Base-by-base conservation (phyloP, 1,140 invertebrate species). In the Leguminivora glycinivorella region DNA sequence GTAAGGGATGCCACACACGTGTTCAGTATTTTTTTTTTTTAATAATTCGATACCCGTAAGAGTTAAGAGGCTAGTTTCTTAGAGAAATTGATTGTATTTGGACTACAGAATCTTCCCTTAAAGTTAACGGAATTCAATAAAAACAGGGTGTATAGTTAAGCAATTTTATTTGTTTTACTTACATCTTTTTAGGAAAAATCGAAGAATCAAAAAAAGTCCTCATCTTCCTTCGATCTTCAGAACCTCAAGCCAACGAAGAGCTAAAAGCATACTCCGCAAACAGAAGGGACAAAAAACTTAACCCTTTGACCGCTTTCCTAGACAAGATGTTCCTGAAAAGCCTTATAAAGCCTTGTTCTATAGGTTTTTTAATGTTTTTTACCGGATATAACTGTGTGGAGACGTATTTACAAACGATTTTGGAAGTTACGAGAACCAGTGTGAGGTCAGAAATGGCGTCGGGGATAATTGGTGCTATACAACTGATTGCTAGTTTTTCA, bases 321-420 rank as follows among this genome's bases (percentile, higher is more conserved):
- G 74, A 83, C 10, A 73, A 25, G 68, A 7, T 70, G 4, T 77
- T 80, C 56, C n/a, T 78, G 2, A 83, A 79, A 69, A 71, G 74
- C n/a, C 38, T 82, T 2, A 9, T 5, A 5, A 67, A 81, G 25
- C 7, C 56, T 7, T 7, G 24, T 14, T 17, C 0, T 29, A n/a
- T 31, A 34, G 10, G 31, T 29, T 0, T 17, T 1, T 10, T 60
- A 2, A 0, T n/a, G 1, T 14, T 60, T 6, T 80, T 95, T 19
- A 93, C 92, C 10, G 95, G 95, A 0, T 95, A 94, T 67, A 95
- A 95, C 77, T 94, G 94, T 1, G 92, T 96, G 0, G 89, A 95
- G 10, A 95, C 95, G 79, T 96, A 96, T 78, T 93, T 95, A 0
- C 94, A 94, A 24, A 88, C 90, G 1, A 95, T 96, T 70, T 95